Evolutionary conservation across 2,113 vertebrate species (phyloP).

Genomic region (Nestor notabilis): DNA sequence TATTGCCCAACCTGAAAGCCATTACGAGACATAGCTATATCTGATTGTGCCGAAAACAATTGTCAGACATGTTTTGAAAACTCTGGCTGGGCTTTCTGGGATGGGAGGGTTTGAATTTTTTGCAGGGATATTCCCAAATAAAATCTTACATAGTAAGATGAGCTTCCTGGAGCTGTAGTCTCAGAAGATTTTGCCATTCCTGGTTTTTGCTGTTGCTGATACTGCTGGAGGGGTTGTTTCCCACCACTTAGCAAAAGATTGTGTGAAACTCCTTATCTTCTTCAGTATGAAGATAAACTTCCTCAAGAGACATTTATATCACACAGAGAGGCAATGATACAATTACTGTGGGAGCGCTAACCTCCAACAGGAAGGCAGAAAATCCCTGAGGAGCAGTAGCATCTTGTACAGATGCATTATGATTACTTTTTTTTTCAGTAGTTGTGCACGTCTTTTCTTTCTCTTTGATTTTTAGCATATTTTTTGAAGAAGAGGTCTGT

Average conservation of each 20-base stretch:
- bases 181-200: not conserved
- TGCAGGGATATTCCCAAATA: not conserved
- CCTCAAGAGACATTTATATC: not conserved
- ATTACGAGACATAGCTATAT: not conserved
- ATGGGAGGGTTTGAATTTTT: not conserved
- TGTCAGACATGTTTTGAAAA: not conserved
- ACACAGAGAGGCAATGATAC: not conserved
- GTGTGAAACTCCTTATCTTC: not conserved
- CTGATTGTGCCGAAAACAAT: not conserved
- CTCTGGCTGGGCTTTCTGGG: not conserved
- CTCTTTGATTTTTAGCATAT: not conserved
- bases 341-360: not conserved
- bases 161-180: not conserved
- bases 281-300: not conserved
- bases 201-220: not conserved
- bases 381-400: not conserved
- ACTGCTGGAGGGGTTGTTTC: not conserved
- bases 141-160: not conserved
- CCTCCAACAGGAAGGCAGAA: not conserved
- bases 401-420: not conserved
- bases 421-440: too few relatives aligned
- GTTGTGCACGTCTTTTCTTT: not conserved
- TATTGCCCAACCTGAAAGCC: not conserved
- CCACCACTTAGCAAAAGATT: not conserved
- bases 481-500: not conserved